Base-by-base conservation (phyloP, 1,140 invertebrate species). In the Drepana arcuata region DNA sequence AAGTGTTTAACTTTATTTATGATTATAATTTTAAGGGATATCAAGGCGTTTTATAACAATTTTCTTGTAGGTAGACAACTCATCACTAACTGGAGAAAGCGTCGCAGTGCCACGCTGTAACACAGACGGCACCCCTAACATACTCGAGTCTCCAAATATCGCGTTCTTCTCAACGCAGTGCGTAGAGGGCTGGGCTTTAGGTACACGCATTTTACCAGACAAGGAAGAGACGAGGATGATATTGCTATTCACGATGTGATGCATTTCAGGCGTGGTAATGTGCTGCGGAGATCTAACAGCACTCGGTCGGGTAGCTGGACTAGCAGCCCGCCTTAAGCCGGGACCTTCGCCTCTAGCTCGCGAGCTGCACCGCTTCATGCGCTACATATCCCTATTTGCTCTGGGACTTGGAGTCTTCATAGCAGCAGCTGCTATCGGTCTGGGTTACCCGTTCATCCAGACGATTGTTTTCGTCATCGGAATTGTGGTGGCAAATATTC, bases 201-300 rank as follows among this genome's bases (percentile, higher is more conserved):
- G 72, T 80, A 64, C 12, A 1, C 9, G 6, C 11, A 12, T 14
- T 29, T 29, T 29, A 13, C 14, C 7, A 11, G 3, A 21, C 27
- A 29, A 29, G 1, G 15, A 6, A 14, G n/a, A n/a, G n/a, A n/a
- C n/a, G n/a, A n/a, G n/a, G n/a, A n/a, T n/a, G n/a, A n/a, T n/a
- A n/a, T n/a, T n/a, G n/a, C n/a, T n/a, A n/a, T n/a, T n/a, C n/a
- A n/a, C n/a, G n/a, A n/a, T n/a, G n/a, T n/a, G n/a, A n/a, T 10
- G 16, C 10, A 11, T 34, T 50, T 5, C 23, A 80, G 75, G 75
- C 25, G 63, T 81, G 1, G 73, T 81, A 7, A 34, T 81, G 24
- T 81, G 73, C 27, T 72, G 68, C 23, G 77, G 77, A 13, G 77
- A 81, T 33, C 34, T 81, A 29, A 81, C 77, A 11, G 77, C 77